A percentile compares a stretch with the other conserved stretches of the same genome.
phyloP scores from a whole-genome alignment of 2,888 invertebrate species.

The Neoscelio sp. region DNA sequence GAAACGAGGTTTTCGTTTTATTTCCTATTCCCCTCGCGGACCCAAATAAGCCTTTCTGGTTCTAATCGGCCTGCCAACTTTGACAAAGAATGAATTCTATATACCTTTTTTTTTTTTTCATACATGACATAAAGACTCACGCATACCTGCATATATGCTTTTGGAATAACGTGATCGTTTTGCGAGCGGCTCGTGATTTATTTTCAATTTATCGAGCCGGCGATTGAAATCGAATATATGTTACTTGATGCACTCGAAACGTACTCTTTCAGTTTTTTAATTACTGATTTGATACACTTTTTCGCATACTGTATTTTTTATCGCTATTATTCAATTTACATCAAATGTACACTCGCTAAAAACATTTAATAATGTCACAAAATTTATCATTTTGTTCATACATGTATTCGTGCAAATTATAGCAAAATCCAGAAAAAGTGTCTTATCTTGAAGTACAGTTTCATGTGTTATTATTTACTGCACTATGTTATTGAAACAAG shows the following conservation, averaged over 20 bases:
- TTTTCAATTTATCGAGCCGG: conserved; percentile 71
- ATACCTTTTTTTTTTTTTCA: conserved; percentile 46
- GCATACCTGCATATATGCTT: conserved; percentile 41
- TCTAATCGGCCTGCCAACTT: conserved; percentile 53
- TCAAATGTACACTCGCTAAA: conserved; percentile 33
- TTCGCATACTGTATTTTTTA: conserved; percentile 8
- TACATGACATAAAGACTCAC: conserved; percentile 40
- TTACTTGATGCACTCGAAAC: conserved; percentile 31
- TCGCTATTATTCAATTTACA: neutral
- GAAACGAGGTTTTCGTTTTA: conserved; percentile 40
- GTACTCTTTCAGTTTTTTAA: conserved; percentile 27
- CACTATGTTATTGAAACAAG: too few relatives aligned
- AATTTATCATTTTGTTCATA: neutral
- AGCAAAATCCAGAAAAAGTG: too few relatives aligned
- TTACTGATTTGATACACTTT: conserved; percentile 10
- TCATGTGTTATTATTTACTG: too few relatives aligned
- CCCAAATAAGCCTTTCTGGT: conserved; percentile 51
- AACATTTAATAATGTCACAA: too few relatives aligned
- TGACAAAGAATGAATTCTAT: conserved; percentile 56
- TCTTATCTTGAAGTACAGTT: too few relatives aligned
- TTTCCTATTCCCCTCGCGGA: conserved; percentile 43
- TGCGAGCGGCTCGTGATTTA: conserved; percentile 68
- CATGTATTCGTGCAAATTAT: too few relatives aligned
- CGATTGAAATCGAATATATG: conserved; percentile 65
- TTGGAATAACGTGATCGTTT: conserved; percentile 53